These are phyloP conservation scores for Nicator chloris DNA, from an alignment of 2,113 vertebrate genomes.

Conservation along the genomic window DNA sequence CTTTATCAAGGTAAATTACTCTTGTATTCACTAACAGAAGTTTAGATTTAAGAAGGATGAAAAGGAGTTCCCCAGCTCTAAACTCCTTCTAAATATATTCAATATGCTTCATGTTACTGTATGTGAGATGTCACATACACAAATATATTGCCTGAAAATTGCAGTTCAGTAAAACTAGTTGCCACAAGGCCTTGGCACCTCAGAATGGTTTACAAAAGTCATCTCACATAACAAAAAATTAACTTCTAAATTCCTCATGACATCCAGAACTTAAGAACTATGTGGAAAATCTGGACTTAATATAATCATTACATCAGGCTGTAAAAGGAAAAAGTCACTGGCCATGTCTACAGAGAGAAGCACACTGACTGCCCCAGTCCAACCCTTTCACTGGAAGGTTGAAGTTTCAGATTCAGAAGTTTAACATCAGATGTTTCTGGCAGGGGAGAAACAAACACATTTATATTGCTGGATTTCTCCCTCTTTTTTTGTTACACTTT, in stretches of 20 bases:
- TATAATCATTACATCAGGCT: not conserved
- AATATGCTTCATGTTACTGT: not conserved
- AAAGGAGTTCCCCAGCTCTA: not conserved
- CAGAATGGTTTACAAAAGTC: not conserved
- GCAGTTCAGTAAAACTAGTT: not conserved
- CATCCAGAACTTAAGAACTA: not conserved
- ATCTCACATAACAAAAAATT: not conserved
- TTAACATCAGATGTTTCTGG: not conserved
- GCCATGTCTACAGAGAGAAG: not conserved
- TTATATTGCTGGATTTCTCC: not conserved
- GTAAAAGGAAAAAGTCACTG: not conserved
- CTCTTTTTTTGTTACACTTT: not conserved
- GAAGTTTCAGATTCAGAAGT: not conserved
- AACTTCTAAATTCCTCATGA: not conserved
- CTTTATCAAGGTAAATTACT: not conserved
- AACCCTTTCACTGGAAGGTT: not conserved
- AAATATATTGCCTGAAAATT: not conserved
- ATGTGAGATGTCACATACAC: not conserved
- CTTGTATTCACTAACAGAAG: not conserved
- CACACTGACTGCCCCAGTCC: not conserved
- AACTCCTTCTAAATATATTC: not conserved
- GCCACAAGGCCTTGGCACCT: not conserved
- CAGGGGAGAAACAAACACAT: not conserved
- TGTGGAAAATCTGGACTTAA: not conserved
- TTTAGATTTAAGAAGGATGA: not conserved